phyloP scores from a whole-genome alignment of 2,888 invertebrate species.

The Odontothrips loti region DNA sequence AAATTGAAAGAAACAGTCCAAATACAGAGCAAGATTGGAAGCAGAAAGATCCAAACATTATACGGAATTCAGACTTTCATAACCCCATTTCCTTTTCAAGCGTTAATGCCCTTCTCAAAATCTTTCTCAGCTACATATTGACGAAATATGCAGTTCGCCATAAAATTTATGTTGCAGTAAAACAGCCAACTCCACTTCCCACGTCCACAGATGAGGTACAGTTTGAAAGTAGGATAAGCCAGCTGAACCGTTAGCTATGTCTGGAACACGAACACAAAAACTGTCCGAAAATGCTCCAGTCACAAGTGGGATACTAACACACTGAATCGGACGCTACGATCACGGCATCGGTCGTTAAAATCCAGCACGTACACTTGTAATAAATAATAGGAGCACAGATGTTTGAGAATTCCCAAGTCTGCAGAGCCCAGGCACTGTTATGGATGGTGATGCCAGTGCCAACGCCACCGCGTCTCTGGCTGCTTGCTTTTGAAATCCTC shows the following conservation, averaged over 20 bases:
- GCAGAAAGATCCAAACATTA: too few relatives aligned
- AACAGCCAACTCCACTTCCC: too few relatives aligned
- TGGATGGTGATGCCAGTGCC: neutral
- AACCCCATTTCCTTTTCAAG: too few relatives aligned
- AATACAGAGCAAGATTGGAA: neutral
- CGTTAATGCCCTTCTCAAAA: too few relatives aligned
- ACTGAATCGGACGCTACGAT: too few relatives aligned
- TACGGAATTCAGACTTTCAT: too few relatives aligned
- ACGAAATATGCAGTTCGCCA: neutral
- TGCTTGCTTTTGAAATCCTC: neutral
- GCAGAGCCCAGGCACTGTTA: neutral
- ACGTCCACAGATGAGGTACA: too few relatives aligned
- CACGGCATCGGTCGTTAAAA: neutral
- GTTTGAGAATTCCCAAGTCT: neutral
- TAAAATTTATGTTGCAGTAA: neutral
- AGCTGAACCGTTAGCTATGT: slow-evolving; percentile 9
- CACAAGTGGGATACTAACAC: too few relatives aligned
- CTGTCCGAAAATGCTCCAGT: too few relatives aligned
- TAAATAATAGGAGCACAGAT: neutral
- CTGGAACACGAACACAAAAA: neutral
- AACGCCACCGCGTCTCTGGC: slow-evolving; percentile 1
- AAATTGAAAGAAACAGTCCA: neutral
- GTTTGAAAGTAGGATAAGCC: slow-evolving; percentile 11
- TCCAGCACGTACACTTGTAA: neutral
- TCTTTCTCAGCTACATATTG: neutral